Evolutionary conservation across 2,888 invertebrate genomes (phyloP), one percentile per base, ranked within the genome.

Genomic region (Dioctria linearis): DNA sequence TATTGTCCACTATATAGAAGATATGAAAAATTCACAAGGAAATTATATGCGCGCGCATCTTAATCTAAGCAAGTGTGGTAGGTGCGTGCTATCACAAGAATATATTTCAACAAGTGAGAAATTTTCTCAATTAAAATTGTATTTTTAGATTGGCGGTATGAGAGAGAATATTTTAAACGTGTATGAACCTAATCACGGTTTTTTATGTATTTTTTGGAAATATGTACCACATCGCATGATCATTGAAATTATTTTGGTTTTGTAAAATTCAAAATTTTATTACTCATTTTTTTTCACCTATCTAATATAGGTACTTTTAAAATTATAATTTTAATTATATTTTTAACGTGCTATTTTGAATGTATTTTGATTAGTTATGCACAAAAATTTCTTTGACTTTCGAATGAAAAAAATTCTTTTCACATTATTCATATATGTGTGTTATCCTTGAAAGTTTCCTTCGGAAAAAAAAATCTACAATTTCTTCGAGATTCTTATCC

Each of bases 31-130:
- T 67, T 78, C 51, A n/a, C 54, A 54, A 40, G n/a, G 37, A 39
- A 37, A 54, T 78, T 49, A 66, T 54, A 37, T 79, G 81, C 81
- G 81, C 81, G 81, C 81, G 81, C 81, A 73, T 51, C 78, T 66
- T 75, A 71, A 46, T 25, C 66, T 61, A 66, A 49, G 2, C 25
- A 25, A 25, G 71, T 79, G 59, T 63, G 75, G 73, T 51, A 78
- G 25, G 25, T 25, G 65, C 51, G 81, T 81, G 25, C 25, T 25
- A 25, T 25, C 25, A 25, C 25, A 25, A 25, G 25, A 25, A 25
- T 25, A 25, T 25, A 25, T 25, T 25, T 67, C 71, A 43, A 71
- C 54, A 59, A 51, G 78, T 63, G 78, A 69, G 65, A 63, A 63
- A 67, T 79, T 81, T 81, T 78, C 81, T 79, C 71, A 78, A 71